Percentiles rank a stretch among this genome's conserved stretches.
Conservation (phyloP, 2,888 invertebrate genomes). For the Clanis bilineata region DNA sequence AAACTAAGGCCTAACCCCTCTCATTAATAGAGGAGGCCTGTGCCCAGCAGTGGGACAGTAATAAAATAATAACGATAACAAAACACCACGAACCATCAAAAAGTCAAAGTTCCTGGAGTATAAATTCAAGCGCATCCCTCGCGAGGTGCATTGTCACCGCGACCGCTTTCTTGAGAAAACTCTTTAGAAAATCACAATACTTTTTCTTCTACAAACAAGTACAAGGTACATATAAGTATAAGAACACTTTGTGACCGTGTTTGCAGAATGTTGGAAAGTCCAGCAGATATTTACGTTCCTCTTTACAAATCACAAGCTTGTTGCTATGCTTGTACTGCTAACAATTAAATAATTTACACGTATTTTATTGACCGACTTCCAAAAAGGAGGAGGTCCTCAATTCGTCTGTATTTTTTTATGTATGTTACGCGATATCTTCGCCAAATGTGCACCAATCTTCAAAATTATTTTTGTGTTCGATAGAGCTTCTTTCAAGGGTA, state of each 20-base stretch:
- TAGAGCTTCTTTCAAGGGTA: too few species aligned
- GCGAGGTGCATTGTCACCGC: conserved; percentile 31
- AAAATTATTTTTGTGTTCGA: too few species aligned
- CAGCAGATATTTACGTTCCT: conserved; percentile 17
- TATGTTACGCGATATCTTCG: too few species aligned
- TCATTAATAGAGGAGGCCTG: too few species aligned
- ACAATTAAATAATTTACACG: neutral
- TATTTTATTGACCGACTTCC: too few species aligned
- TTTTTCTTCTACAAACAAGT: conserved; percentile 11
- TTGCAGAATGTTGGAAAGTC: conserved; percentile 28
- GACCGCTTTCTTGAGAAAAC: conserved; percentile 22
- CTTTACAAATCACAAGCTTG: conserved; percentile 1
- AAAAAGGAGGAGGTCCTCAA: too few species aligned
- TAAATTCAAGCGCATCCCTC: conserved; percentile 47
- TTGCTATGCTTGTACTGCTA: neutral
- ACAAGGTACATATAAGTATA: too few species aligned
- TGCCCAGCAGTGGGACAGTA: too few species aligned
- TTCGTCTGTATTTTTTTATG: neutral
- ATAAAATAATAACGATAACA: neutral
- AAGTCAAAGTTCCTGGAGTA: conserved; percentile 16
- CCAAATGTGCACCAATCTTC: too few species aligned
- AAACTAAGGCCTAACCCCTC: too few species aligned
- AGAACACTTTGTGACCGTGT: conserved; percentile 19
- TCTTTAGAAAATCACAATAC: conserved; percentile 16
- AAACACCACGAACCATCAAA: neutral